These are phyloP conservation scores for Trematomus bernacchii DNA, from an alignment of 2,797 vertebrate genomes.

Conservation along the genomic window DNA sequence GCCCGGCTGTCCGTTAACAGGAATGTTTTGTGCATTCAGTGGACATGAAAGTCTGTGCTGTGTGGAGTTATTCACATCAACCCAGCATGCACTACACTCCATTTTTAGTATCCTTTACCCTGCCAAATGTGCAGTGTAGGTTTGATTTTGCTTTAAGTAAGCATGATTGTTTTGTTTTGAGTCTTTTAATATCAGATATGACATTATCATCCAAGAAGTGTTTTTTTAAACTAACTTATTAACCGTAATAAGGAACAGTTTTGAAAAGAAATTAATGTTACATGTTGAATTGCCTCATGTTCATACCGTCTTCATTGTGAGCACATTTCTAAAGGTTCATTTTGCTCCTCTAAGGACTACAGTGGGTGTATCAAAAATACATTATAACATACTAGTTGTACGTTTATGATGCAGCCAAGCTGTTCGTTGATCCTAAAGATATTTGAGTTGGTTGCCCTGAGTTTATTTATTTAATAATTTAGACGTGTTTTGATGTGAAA, in stretches of 20 bases:
- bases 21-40: neutral
- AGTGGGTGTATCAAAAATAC: neutral
- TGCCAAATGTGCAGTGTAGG: conserved; percentile 4
- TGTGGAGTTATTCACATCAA: neutral
- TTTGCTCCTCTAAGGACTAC: neutral
- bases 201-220: neutral
- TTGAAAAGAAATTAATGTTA: conserved; percentile 25
- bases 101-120: neutral
- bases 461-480: conserved; percentile 71
- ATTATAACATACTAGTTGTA: neutral
- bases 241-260: neutral
- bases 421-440: conserved; percentile 19
- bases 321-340: conserved; percentile 8
- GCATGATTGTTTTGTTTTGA: conserved; percentile 14
- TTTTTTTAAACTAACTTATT: conserved; percentile 43
- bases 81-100: conserved; percentile 22
- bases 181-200: neutral
- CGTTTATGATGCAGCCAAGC: conserved; percentile 24
- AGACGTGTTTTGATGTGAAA: conserved; percentile 30
- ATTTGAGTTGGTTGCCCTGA: conserved; percentile 19
- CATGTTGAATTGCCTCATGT: conserved; percentile 2
- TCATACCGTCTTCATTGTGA: neutral
- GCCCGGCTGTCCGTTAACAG: conserved; percentile 16
- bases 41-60: conserved; percentile 28
- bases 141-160: neutral